phyloP scores from a whole-genome alignment of 2,888 invertebrate genomes.

The Rhaphigaster nebulosa region DNA sequence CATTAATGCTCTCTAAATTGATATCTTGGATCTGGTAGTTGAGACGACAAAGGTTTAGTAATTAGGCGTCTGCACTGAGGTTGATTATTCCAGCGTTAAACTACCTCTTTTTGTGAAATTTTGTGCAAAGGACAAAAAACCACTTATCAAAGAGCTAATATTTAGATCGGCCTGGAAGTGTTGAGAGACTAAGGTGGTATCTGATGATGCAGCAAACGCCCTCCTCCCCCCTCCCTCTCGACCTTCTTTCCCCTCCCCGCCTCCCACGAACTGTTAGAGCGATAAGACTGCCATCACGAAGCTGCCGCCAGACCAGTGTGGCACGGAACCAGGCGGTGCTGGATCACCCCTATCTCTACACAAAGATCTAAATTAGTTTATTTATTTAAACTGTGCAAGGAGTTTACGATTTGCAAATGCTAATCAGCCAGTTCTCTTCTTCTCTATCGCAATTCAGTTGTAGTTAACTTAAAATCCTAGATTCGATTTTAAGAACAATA shows the following conservation, averaged over 20 bases:
- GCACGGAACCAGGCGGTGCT: slow-evolving; percentile 23
- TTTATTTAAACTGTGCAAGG: background rate
- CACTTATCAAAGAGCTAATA: background rate
- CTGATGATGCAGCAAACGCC: background rate
- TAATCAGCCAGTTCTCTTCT: background rate
- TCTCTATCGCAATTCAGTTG: background rate
- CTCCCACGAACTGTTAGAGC: background rate
- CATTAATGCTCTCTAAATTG: no score
- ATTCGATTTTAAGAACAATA: background rate
- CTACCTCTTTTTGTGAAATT: no score
- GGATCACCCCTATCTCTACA: background rate
- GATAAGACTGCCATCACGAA: slow-evolving; percentile 17
- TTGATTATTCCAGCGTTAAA: no score
- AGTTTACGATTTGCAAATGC: slow-evolving; percentile 8
- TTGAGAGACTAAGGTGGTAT: background rate
- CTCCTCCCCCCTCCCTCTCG: no score
- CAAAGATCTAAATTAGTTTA: slow-evolving; percentile 20
- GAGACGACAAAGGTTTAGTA: no score
- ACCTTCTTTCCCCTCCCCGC: no score
- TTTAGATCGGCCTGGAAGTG: background rate
- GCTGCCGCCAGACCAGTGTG: background rate
- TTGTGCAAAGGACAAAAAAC: background rate
- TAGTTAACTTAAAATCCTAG: background rate
- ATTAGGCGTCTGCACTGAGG: no score
- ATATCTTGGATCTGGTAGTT: no score